phyloP scores from a whole-genome alignment of 2,797 vertebrate species.

The Ispidina lecontei region DNA sequence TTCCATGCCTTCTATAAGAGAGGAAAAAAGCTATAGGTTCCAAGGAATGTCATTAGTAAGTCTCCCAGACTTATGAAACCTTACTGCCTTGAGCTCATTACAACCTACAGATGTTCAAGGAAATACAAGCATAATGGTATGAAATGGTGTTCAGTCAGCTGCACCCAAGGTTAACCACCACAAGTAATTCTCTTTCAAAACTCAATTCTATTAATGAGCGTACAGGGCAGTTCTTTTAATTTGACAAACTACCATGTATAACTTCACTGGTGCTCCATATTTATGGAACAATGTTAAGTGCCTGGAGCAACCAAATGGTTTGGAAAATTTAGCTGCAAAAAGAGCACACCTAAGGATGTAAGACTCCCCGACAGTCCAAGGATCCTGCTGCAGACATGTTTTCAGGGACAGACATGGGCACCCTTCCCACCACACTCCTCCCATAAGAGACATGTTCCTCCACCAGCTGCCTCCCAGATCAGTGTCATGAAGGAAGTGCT shows the following conservation, averaged over 20 bases:
- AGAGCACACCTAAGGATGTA: neutral
- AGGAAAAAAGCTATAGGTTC: neutral
- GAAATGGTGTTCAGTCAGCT: neutral
- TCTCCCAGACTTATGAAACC: neutral
- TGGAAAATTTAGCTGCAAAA: neutral
- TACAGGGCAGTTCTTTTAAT: neutral
- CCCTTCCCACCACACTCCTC: fast-evolving
- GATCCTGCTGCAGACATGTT: neutral
- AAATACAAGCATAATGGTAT: neutral
- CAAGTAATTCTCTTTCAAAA: neutral
- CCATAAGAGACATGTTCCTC: neutral
- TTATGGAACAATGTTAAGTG: neutral
- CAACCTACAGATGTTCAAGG: neutral
- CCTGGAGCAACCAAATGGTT: neutral
- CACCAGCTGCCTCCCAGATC: neutral
- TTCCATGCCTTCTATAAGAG: neutral
- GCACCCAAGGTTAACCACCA: neutral
- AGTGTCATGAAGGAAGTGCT: fast-evolving
- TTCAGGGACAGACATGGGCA: fast-evolving
- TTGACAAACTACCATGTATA: neutral
- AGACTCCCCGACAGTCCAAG: neutral
- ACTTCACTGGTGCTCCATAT: neutral
- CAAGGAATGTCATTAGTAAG: neutral
- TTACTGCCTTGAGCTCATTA: neutral
- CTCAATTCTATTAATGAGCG: neutral